phyloP scores from a whole-genome alignment of 2,888 invertebrate species.

The Fragum fragum region DNA sequence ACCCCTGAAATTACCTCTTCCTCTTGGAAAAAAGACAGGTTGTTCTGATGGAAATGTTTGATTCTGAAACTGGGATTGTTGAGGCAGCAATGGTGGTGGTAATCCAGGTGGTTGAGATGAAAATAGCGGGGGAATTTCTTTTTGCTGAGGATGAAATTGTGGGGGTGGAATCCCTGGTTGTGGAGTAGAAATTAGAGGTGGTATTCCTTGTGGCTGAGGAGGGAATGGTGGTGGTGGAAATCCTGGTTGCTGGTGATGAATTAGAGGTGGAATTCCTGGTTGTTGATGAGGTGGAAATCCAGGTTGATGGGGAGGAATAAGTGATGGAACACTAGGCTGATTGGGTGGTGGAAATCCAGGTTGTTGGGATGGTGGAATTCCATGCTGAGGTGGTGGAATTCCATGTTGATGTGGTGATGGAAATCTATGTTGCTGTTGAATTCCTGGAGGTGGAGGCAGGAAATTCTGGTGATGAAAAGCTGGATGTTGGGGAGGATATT shows the following conservation, averaged over 20 bases:
- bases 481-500: background rate
- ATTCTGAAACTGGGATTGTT: background rate
- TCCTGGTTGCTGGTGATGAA: background rate
- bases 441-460: background rate
- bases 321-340: background rate
- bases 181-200: background rate
- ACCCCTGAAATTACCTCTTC: constrained; percentile 33
- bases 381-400: too few species aligned
- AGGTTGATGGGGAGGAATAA: background rate
- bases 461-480: background rate
- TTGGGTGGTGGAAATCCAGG: background rate
- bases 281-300: background rate
- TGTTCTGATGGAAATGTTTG: background rate
- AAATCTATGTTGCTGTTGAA: too few species aligned
- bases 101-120: background rate
- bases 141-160: constrained; percentile 43
- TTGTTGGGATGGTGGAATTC: too few species aligned
- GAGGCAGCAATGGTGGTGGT: background rate
- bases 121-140: constrained; percentile 20
- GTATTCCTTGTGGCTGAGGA: background rate
- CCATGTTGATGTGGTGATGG: too few species aligned
- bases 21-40: background rate
- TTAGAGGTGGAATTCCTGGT: background rate
- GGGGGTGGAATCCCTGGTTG: constrained; percentile 20
- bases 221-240: background rate